These are phyloP conservation scores for Zoroaster sp. DNA, from an alignment of 53 echinoderm and acorn worm species.

Conservation along the genomic window DNA sequence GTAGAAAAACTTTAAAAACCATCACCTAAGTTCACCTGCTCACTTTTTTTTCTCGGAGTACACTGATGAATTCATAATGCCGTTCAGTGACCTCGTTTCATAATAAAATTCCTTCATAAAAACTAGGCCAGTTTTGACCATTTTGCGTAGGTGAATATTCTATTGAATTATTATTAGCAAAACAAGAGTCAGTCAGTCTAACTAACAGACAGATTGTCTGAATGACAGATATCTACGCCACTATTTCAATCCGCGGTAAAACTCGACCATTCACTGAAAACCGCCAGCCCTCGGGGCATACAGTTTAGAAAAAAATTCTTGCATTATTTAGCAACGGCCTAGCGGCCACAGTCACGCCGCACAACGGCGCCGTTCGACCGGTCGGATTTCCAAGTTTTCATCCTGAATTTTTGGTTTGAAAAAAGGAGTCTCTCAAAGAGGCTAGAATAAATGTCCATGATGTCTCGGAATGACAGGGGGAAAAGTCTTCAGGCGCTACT, in stretches of 20 bases:
- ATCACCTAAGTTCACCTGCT: no score
- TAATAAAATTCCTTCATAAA: no score
- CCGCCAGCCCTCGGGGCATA: constrained; percentile 31
- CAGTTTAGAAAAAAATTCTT: not conserved
- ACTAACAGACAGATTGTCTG: constrained; percentile 28
- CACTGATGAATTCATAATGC: not conserved
- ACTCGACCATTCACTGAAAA: not conserved
- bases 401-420: not conserved
- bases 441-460: not conserved
- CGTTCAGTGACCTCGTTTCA: not conserved
- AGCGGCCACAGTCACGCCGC: constrained; percentile 80
- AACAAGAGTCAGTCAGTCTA: constrained; percentile 30
- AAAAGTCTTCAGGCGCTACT: not conserved
- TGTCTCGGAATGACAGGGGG: not conserved
- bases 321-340: constrained; percentile 37
- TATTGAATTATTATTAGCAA: constrained; percentile 15
- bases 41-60: no score
- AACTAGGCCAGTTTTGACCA: not conserved
- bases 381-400: constrained; percentile 39
- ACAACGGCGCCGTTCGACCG: constrained; percentile 82
- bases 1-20: no score
- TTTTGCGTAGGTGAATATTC: constrained; percentile 18
- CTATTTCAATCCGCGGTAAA: constrained; percentile 17
- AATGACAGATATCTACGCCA: constrained; percentile 35
- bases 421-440: not conserved